These are phyloP conservation scores for Cerceris ruficornis DNA, from an alignment of 2,888 invertebrate genomes.

Conservation along the genomic window DNA sequence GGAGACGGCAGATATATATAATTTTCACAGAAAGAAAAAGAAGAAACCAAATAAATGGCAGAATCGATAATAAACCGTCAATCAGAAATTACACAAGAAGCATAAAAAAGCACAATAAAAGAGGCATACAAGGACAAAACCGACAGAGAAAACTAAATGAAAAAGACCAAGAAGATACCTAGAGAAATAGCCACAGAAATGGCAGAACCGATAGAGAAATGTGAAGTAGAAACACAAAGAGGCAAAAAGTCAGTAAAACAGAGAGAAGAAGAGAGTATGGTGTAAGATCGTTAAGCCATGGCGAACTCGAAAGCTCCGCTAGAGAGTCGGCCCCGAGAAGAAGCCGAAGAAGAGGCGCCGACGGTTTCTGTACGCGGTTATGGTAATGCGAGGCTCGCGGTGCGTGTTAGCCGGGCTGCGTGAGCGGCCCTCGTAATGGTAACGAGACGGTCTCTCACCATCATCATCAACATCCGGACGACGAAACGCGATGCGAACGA, in stretches of 20 bases:
- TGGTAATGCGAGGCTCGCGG: slow-evolving; percentile 69
- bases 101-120: too few relatives aligned
- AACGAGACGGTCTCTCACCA: slow-evolving; percentile 73
- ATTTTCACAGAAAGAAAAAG: too few relatives aligned
- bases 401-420: slow-evolving; percentile 68
- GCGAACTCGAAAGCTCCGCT: slow-evolving; percentile 53
- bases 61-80: too few relatives aligned
- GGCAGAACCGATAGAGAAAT: too few relatives aligned
- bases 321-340: slow-evolving; percentile 15
- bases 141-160: too few relatives aligned
- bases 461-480: slow-evolving; percentile 74
- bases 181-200: too few relatives aligned
- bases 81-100: too few relatives aligned
- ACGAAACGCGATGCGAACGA: slow-evolving; percentile 72
- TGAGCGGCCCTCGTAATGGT: slow-evolving; percentile 70
- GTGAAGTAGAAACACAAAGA: too few relatives aligned
- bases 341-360: slow-evolving; percentile 37
- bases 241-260: slow-evolving; percentile 18
- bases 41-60: too few relatives aligned
- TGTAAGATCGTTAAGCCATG: slow-evolving; percentile 45
- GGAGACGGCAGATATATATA: too few relatives aligned
- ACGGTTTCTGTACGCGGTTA: slow-evolving; percentile 63
- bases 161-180: too few relatives aligned
- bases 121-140: too few relatives aligned
- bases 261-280: background rate